A percentile compares a stretch with the other conserved stretches of the same genome.
Evolutionary conservation across 2,888 invertebrate genomes (phyloP).

Genomic region (Pteria penguin): DNA sequence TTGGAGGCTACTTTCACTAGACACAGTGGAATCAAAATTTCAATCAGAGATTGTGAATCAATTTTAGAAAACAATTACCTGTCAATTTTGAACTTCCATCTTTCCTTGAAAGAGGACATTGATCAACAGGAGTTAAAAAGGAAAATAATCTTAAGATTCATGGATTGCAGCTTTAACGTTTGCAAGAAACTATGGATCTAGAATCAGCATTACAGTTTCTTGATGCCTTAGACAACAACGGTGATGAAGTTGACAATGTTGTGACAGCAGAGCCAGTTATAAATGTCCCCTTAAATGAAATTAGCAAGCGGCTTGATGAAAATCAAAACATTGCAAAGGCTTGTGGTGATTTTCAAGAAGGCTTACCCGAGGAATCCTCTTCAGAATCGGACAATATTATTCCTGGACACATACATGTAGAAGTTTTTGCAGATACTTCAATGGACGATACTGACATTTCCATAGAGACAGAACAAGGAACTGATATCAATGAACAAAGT

Average conservation of each 20-base stretch:
- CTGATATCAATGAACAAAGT: not conserved
- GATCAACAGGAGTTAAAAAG: constrained; percentile 21
- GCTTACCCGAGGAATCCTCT: too few species aligned
- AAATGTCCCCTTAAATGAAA: too few species aligned
- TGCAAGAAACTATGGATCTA: not conserved
- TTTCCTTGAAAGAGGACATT: constrained; percentile 7
- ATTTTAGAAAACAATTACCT: constrained; percentile 8
- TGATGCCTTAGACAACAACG: not conserved
- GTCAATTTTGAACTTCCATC: not conserved
- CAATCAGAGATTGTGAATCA: constrained; percentile 12
- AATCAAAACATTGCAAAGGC: too few species aligned
- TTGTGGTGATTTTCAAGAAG: too few species aligned
- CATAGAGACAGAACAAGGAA: not conserved
- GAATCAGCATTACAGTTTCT: not conserved
- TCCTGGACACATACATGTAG: too few species aligned
- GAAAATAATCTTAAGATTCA: not conserved
- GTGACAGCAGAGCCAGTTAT: too few species aligned
- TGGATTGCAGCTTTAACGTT: not conserved
- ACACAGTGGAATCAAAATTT: constrained; percentile 23
- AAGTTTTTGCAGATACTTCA: too few species aligned
- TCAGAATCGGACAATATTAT: too few species aligned
- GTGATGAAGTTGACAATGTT: not conserved
- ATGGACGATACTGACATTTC: too few species aligned
- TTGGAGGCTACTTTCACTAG: constrained; percentile 31
- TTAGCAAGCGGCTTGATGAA: too few species aligned